Evolutionary conservation across 2,113 vertebrate species (phyloP).

Genomic region (Dromiciops gliroides): DNA sequence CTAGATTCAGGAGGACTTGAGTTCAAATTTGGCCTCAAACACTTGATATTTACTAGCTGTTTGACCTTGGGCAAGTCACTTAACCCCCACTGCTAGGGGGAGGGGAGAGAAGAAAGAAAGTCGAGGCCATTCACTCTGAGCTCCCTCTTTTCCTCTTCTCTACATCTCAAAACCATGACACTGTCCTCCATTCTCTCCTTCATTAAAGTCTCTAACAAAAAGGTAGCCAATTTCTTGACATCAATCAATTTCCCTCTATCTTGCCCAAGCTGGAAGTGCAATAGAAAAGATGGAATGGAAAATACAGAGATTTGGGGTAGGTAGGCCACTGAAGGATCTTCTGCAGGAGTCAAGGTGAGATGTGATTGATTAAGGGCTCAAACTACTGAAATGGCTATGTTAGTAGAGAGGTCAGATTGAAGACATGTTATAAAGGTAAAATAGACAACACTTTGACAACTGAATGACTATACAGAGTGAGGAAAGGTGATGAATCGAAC

Average conservation of each 20-base stretch:
- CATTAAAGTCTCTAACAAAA: background rate
- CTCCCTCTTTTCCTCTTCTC: background rate
- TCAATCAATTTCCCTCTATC: background rate
- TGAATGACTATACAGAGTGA: background rate
- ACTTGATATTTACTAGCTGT: no score
- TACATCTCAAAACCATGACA: background rate
- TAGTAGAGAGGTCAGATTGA: background rate
- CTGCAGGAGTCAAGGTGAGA: background rate
- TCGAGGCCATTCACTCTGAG: background rate
- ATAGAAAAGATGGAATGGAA: background rate
- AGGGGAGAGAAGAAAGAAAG: no score
- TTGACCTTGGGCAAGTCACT: no score
- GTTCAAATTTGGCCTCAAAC: no score
- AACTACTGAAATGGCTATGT: background rate
- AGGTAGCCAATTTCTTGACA: no score
- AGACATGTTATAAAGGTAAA: background rate
- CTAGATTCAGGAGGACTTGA: no score
- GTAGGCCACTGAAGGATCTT: background rate
- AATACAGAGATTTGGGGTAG: background rate
- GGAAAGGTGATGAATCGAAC: background rate
- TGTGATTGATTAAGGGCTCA: background rate
- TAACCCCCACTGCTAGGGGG: no score
- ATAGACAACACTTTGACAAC: background rate
- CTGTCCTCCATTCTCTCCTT: background rate
- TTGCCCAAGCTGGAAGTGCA: background rate